Evolutionary conservation across 2,797 vertebrate species (phyloP), one percentile per base, ranked within the genome.

Genomic region (Hippoglossus hippoglossus): DNA sequence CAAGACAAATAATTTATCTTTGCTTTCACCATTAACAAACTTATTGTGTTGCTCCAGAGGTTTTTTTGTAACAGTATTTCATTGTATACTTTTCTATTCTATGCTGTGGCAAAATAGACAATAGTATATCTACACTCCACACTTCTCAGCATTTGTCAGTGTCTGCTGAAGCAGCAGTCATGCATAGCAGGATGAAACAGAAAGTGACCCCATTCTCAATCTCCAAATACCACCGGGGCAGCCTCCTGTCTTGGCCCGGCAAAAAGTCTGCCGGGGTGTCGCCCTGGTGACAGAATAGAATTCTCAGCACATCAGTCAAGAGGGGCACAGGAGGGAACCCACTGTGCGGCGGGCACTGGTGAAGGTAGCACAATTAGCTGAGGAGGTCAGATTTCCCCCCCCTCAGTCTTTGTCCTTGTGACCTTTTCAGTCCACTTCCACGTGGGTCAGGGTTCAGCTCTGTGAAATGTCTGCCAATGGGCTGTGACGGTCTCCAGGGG

Each of bases 301-400:
- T 88, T 91, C 90, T 89, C 80, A 71, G 71, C 86, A 86, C 89
- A 93, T 93, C 84, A 86, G 76, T 92, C 90, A 90, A 80, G 72
- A 67, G 46, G 57, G 62, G 63, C 52, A 36, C 85, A 73, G 81
- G 81, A 78, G 86, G 68, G 69, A 83, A 7, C 63, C 77, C 52
- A 15, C 64, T 56, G 76, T 58, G 74, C 0, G 19, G 64, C 21
- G 12, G 25, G 65, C 52, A 8, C 41, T 34, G 55, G 52, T 49
- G 78, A 71, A 84, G 78, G 67, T 54, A 67, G 66, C 34, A 25
- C 87, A 88, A 87, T 86, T 88, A 87, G 74, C 63, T 24, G 65
- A 34, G 67, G 56, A 77, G 65, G 50, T 63, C 57, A 50, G 71
- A 76, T 64, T 71, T 53, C 44, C 44, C 6, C 13, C 39, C 22